These are phyloP conservation scores for Phlogophora meticulosa DNA, from an alignment of 2,888 invertebrate species.

Conservation along the genomic window DNA sequence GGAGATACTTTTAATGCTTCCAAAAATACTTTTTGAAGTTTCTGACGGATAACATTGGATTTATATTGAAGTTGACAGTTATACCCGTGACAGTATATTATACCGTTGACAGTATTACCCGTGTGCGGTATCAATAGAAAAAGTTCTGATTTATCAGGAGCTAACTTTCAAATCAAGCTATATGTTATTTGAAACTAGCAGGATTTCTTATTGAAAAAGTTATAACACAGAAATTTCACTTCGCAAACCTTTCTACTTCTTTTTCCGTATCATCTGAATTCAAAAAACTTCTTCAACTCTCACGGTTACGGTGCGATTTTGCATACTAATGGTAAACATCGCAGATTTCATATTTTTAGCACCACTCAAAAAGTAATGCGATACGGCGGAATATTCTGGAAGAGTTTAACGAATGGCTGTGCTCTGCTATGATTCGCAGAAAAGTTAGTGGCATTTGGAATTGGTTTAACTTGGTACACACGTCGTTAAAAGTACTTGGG, in stretches of 20 bases:
- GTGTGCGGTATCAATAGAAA: neutral
- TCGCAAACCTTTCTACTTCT: neutral
- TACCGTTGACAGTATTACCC: no score
- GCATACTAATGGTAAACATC: neutral
- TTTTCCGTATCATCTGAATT: slow-evolving; percentile 3
- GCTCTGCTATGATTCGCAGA: neutral
- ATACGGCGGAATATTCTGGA: neutral
- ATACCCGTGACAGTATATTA: no score
- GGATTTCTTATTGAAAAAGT: slow-evolving; percentile 26
- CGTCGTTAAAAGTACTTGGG: neutral
- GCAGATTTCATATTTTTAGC: neutral
- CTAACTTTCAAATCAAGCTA: neutral
- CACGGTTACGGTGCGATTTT: neutral
- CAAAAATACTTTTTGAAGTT: no score
- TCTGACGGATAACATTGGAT: no score
- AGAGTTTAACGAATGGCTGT: neutral
- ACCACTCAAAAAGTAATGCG: slow-evolving; percentile 3
- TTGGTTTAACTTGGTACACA: neutral
- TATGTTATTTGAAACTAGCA: neutral
- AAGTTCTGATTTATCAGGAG: neutral
- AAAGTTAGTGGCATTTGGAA: neutral
- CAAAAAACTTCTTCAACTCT: slow-evolving; percentile 10
- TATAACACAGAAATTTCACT: neutral
- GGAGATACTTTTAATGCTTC: no score
- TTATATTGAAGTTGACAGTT: no score